Percentiles rank a stretch among this genome's conserved stretches.
phyloP scores from a whole-genome alignment of 2,888 invertebrate genomes.

The Melinaea marsaeus region DNA sequence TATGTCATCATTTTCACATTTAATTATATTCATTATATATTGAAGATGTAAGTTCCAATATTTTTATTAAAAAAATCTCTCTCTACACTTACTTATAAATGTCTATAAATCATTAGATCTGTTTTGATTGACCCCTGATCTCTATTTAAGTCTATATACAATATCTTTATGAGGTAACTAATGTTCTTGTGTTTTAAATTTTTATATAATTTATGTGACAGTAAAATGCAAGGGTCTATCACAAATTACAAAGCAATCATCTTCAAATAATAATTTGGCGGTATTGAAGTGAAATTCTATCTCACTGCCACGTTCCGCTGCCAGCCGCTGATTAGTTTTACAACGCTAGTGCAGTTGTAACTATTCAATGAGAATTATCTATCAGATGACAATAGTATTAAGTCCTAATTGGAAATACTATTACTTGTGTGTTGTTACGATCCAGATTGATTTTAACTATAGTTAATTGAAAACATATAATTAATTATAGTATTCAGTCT shows the following conservation, averaged over 20 bases:
- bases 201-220: not conserved
- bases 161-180: not conserved
- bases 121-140: too few species aligned
- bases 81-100: too few species aligned
- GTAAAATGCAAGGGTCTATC: constrained; percentile 36
- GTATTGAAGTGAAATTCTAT: constrained; percentile 72
- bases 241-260: constrained; percentile 72
- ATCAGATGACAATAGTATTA: constrained; percentile 57
- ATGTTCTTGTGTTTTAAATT: not conserved
- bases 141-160: not conserved
- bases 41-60: too few species aligned
- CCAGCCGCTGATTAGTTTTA: constrained; percentile 44
- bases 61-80: too few species aligned
- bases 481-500: not conserved
- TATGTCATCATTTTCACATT: too few species aligned
- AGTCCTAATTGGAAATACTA: constrained; percentile 35
- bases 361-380: constrained; percentile 62
- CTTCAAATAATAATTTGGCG: constrained; percentile 61
- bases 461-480: not conserved
- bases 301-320: constrained; percentile 44
- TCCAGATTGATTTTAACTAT: not conserved
- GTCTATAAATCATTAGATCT: too few species aligned
- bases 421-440: too few species aligned
- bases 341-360: constrained; percentile 69
- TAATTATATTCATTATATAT: too few species aligned